Evolutionary conservation across 1,140 invertebrate genomes (phyloP).

Genomic region (Aphaenogaster floridana): DNA sequence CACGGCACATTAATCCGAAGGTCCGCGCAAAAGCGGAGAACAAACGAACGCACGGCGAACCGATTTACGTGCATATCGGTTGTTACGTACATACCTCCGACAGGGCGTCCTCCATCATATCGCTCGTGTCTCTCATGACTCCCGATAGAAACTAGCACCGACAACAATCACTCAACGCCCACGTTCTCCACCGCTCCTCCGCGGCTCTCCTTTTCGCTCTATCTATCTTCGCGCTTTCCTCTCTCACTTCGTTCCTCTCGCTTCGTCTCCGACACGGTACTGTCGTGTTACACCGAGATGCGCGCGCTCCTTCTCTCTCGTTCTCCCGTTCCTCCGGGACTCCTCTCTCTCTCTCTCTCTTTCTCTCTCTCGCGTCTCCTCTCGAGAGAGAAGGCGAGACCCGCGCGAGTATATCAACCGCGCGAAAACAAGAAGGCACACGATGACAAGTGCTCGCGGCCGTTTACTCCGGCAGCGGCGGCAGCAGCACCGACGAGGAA

Average conservation of each 20-base stretch:
- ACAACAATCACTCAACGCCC: slow-evolving; percentile 79
- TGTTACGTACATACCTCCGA: slow-evolving; percentile 78
- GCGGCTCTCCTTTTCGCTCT: background rate
- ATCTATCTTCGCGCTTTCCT: slow-evolving; percentile 32
- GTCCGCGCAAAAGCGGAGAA: slow-evolving; percentile 3
- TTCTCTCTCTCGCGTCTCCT: background rate
- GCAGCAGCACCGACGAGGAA: slow-evolving; percentile 43
- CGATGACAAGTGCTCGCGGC: slow-evolving; percentile 38
- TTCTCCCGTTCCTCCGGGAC: background rate
- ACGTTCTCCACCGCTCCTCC: slow-evolving; percentile 68
- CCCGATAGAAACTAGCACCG: slow-evolving; percentile 76
- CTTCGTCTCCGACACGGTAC: slow-evolving; percentile 9
- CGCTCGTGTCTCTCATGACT: slow-evolving; percentile 79
- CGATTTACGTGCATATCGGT: slow-evolving; percentile 23
- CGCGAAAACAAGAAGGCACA: slow-evolving; percentile 42
- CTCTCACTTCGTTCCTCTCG: background rate
- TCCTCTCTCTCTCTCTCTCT: background rate
- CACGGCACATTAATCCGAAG: background rate
- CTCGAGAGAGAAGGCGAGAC: background rate
- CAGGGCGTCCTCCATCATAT: slow-evolving; percentile 79
- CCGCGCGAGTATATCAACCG: background rate
- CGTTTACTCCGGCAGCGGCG: slow-evolving; percentile 11
- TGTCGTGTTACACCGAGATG: background rate
- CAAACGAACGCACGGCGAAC: background rate
- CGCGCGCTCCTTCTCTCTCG: background rate